These are phyloP conservation scores for Sciurus carolinensis DNA, from an alignment of 2,797 vertebrate species.

Conservation along the genomic window DNA sequence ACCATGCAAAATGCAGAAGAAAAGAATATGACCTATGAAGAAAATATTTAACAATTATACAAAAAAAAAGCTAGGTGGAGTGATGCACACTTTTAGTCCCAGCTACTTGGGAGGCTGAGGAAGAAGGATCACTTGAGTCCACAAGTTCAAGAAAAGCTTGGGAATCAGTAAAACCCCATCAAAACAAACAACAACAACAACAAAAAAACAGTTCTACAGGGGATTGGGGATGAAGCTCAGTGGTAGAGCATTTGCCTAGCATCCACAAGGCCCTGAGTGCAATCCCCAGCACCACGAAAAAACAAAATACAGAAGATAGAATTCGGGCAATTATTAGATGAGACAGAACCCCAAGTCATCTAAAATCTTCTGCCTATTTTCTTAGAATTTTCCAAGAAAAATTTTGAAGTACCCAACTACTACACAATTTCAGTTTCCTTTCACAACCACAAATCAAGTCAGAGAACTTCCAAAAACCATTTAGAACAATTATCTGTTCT, in stretches of 20 bases:
- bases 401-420: constrained; percentile 8
- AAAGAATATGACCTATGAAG: neutral
- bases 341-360: constrained; percentile 12
- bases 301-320: constrained; percentile 25
- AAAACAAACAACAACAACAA: too few relatives aligned
- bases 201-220: neutral
- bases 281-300: neutral
- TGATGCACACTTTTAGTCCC: too few relatives aligned
- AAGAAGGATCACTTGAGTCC: too few relatives aligned
- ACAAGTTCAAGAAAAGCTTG: too few relatives aligned
- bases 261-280: neutral
- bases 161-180: too few relatives aligned
- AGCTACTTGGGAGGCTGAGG: too few relatives aligned
- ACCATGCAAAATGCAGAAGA: constrained; percentile 27
- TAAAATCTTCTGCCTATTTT: constrained; percentile 34
- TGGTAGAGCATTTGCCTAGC: neutral
- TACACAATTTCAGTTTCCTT: constrained; percentile 51
- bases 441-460: constrained; percentile 55
- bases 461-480: constrained; percentile 38
- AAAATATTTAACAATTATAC: constrained; percentile 53
- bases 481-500: constrained; percentile 57
- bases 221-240: neutral
- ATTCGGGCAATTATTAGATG: neutral
- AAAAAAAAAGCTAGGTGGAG: neutral
- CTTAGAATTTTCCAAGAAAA: constrained; percentile 64